Evolutionary conservation across 2,797 vertebrate species (phyloP).

Genomic region (Enteromius viviparus): DNA sequence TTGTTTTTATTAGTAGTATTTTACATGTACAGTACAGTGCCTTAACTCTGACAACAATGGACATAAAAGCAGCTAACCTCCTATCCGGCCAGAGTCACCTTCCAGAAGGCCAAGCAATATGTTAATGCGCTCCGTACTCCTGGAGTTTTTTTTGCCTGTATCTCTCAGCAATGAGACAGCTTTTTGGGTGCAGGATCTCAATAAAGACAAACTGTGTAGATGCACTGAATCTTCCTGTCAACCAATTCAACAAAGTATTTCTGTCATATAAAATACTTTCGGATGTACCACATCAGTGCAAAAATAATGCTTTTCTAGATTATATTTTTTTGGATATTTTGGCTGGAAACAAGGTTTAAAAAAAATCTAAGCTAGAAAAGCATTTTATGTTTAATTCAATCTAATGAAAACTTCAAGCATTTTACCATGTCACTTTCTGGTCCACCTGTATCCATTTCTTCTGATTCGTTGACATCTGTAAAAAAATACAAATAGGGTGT

Average conservation of each 20-base stretch:
- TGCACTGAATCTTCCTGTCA: constrained; percentile 59
- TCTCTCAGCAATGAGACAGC: constrained; percentile 76
- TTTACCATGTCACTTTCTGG: constrained; percentile 45
- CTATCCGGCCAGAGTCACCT: constrained; percentile 16
- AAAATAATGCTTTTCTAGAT: too few relatives aligned
- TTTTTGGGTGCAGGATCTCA: constrained; percentile 77
- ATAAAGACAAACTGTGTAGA: constrained; percentile 69
- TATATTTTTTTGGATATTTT: too few relatives aligned
- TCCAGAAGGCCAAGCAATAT: constrained; percentile 72
- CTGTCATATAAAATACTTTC: background rate
- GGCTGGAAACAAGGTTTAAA: too few relatives aligned
- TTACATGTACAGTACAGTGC: background rate
- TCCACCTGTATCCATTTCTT: constrained; percentile 45
- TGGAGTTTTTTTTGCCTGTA: constrained; percentile 43
- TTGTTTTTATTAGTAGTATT: background rate
- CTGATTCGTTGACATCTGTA: constrained; percentile 42
- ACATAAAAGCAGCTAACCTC: constrained; percentile 62
- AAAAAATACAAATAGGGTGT: background rate
- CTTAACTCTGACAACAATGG: background rate
- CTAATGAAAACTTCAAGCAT: background rate
- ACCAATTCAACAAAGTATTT: constrained; percentile 13
- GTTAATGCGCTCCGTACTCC: constrained; percentile 71
- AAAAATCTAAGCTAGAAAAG: too few relatives aligned
- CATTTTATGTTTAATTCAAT: background rate
- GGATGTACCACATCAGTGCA: background rate